Base-by-base conservation (phyloP, 2,888 invertebrate species). In the Andricus curvator region DNA sequence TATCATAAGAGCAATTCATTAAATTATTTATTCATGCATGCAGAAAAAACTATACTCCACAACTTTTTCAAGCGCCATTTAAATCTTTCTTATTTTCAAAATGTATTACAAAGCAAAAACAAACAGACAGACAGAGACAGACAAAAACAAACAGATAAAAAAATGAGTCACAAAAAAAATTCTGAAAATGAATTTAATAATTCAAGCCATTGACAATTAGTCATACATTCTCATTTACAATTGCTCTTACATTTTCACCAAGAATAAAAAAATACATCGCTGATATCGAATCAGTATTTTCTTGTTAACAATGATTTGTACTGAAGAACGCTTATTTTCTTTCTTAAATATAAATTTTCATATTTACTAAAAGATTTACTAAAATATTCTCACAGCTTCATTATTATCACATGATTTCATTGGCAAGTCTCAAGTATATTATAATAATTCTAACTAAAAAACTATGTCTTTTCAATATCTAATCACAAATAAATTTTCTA, bases 141-240 rank as follows among this genome's bases (percentile, higher is more conserved):
- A 60, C 60, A 60, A 60, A 60, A 60, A 60, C 60, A 22, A 60
- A 60, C 60, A 60, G 6, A 60, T n/a, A 67, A 74, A 37, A 74
- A 70, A 74, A 37, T 33, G 60, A 74, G 29, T 13, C 29, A 74
- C 33, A 74, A 70, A 74, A 74, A 74, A 74, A 74, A 74, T 56
- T 29, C 22, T 51, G 37, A 60, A 60, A 74, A 74, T 56, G n/a
- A 74, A 51, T 74, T 74, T 74, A 74, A 74, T 74, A 74, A 51
- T 74, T 74, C 51, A 56, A 51, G 29, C 51, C 33, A 48, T 70
- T 74, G 29, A 74, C 74, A 74, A 74, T 48, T 74, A 11, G n/a
- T 74, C 17, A 56, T 74, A 74, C 56, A 74, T 74, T 74, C 25
- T 64, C 29, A 17, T 29, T 29, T 64, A 64, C 64, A 64, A 64